phyloP scores from a whole-genome alignment of 1,140 invertebrate genomes.

The Lepidurus packardi region DNA sequence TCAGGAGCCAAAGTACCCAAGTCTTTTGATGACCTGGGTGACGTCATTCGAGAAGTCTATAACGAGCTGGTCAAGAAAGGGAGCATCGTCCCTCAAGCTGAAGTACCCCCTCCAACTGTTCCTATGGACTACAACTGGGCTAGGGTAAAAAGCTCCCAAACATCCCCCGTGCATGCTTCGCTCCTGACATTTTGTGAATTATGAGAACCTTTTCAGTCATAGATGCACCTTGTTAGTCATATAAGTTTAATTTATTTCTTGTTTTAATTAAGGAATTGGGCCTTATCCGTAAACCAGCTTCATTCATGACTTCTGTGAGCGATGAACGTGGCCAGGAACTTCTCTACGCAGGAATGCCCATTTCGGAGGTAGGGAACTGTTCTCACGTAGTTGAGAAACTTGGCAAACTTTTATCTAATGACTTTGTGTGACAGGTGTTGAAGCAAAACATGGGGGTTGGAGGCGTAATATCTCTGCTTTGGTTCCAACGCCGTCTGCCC shows the following conservation, averaged over 20 bases:
- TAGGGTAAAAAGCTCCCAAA: constrained; percentile 53
- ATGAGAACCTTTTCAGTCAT: no score
- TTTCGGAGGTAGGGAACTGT: constrained; percentile 73
- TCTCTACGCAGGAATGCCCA: constrained; percentile 96
- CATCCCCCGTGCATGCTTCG: no score
- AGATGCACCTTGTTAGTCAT: background rate
- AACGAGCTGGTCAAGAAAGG: constrained; percentile 72
- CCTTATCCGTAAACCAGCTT: constrained; percentile 95
- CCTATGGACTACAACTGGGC: constrained; percentile 99
- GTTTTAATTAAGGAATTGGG: constrained; percentile 73
- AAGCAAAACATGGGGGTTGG: constrained; percentile 90
- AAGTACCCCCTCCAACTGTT: constrained; percentile 94
- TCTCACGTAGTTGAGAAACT: background rate
- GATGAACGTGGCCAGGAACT: constrained; percentile 98
- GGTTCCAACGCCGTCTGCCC: constrained; percentile 96
- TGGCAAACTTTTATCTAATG: constrained; percentile 23
- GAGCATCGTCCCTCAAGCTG: constrained; percentile 75
- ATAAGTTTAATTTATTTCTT: no score
- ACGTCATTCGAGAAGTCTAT: constrained; percentile 68
- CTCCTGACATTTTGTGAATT: no score
- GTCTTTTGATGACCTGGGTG: constrained; percentile 88
- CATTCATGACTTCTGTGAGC: constrained; percentile 98
- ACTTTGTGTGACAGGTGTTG: constrained; percentile 48
- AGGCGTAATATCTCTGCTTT: constrained; percentile 91
- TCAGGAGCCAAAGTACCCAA: constrained; percentile 85